Evolutionary conservation across 2,888 invertebrate species (phyloP).

Genomic region (Apeira syringaria): DNA sequence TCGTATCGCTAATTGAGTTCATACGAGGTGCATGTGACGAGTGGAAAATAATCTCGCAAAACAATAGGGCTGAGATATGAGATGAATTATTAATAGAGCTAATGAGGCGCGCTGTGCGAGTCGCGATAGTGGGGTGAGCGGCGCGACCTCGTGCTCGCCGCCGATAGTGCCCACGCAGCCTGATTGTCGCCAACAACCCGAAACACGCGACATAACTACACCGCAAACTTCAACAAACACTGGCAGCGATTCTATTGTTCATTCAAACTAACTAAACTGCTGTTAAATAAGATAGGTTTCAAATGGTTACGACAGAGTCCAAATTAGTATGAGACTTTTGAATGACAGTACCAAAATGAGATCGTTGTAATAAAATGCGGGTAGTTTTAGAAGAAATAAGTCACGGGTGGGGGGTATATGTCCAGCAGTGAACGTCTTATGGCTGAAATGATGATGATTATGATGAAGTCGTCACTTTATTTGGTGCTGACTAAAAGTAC

Average conservation of each 20-base stretch:
- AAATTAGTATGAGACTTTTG: too few species aligned
- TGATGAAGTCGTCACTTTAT: too few species aligned
- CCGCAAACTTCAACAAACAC: conserved; percentile 16
- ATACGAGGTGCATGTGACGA: conserved; percentile 41
- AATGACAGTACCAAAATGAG: too few species aligned
- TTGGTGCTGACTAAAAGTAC: too few species aligned
- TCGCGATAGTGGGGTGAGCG: conserved; percentile 76
- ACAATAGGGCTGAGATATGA: conserved; percentile 72
- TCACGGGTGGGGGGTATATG: too few species aligned
- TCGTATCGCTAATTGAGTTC: conserved; percentile 34
- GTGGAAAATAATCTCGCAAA: conserved; percentile 67
- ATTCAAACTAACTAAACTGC: too few species aligned
- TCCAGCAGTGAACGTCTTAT: too few species aligned
- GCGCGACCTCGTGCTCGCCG: conserved; percentile 74
- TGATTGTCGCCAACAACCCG: conserved; percentile 74
- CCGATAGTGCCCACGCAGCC: conserved; percentile 81
- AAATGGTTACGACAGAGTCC: too few species aligned
- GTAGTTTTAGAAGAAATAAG: too few species aligned
- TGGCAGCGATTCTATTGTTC: neutral
- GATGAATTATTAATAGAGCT: conserved; percentile 79
- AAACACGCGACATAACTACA: conserved; percentile 42
- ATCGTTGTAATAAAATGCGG: too few species aligned
- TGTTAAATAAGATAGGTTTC: too few species aligned
- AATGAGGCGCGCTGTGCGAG: conserved; percentile 63
- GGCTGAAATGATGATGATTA: too few species aligned